Base-by-base conservation (phyloP, 1,140 invertebrate species). In the Lysiphlebus fabarum region DNA sequence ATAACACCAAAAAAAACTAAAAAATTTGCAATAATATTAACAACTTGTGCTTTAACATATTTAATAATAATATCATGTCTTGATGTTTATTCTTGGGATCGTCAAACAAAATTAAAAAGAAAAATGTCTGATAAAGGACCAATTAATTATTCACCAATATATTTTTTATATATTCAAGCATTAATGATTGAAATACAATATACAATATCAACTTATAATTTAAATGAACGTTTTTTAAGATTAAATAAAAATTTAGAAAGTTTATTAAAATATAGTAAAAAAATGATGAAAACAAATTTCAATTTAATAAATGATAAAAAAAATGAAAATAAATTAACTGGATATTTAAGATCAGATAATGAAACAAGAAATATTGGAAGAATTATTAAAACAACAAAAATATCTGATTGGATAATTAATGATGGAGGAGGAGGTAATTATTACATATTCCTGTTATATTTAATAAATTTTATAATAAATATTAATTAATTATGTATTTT, bases 131-230 rank as follows among this genome's bases (percentile, higher is more conserved):
- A 70, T 37, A 76, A 75, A 61, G 76, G 76, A 17, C 71, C 76
- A 0, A 68, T 80, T 4, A 80, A 80, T 62, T 80, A 78, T 42
- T 7, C 64, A 0, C 75, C 76, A 0, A 53, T 80, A 7, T 80
- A 80, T 45, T 63, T 69, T 3, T 73, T 80, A 70, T 80, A 79
- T 43, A 33, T 76, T 2, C 65, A 78, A 0, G 72, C 77, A 7
- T 64, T 73, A 7, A 59, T 67, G 6, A 73, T 76, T 37, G 74
- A 76, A 60, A 65, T 78, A 8, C 76, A 79, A 36, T 79, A 74
- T 14, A 73, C 68, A 2, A 17, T 79, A n/a, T 54, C 64, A 6
- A 65, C 70, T 0, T 76, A 74, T 36, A 78, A 74, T 37, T 56
- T 80, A 4, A 62, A 67, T 14, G 63, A 75, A 36, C 66, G 76